phyloP scores from a whole-genome alignment of 1,140 invertebrate species.

The Rhyzopertha dominica region DNA sequence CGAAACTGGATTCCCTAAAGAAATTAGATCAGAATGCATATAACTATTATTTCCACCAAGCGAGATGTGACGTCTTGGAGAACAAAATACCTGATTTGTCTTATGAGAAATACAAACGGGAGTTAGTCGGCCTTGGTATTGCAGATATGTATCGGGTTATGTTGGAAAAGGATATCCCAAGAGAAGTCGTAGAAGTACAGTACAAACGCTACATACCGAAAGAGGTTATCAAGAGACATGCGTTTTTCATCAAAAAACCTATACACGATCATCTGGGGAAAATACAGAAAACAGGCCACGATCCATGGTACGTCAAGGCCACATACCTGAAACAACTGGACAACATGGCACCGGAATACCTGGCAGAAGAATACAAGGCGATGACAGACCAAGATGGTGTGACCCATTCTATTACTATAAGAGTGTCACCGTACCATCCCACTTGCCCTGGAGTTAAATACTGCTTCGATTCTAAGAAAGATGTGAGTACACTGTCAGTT shows the following conservation, averaged over 20 bases:
- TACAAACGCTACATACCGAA: conserved; percentile 79
- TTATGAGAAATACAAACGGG: conserved; percentile 66
- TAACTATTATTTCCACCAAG: conserved; percentile 83
- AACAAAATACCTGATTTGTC: conserved; percentile 72
- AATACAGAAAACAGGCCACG: conserved; percentile 54
- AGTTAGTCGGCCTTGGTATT: conserved; percentile 75
- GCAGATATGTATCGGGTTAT: conserved; percentile 80
- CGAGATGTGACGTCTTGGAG: conserved; percentile 69
- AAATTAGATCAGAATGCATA: conserved; percentile 68
- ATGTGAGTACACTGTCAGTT: conserved; percentile 54
- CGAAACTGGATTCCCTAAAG: conserved; percentile 58
- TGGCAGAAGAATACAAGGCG: conserved; percentile 70
- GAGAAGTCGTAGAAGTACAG: conserved; percentile 63
- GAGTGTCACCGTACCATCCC: conserved; percentile 65
- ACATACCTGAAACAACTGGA: conserved; percentile 74
- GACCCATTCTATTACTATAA: conserved; percentile 55
- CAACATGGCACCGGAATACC: conserved; percentile 72
- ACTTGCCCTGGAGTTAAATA: conserved; percentile 62
- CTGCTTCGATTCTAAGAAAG: conserved; percentile 54
- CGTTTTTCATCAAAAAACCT: conserved; percentile 68
- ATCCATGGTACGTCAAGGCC: conserved; percentile 65
- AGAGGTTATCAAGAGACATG: conserved; percentile 66
- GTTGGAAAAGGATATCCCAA: conserved; percentile 60
- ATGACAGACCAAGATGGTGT: conserved; percentile 57
- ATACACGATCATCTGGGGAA: conserved; percentile 63